Evolutionary conservation across 2,113 vertebrate genomes (phyloP).

Genomic region (Cepphus grylle): DNA sequence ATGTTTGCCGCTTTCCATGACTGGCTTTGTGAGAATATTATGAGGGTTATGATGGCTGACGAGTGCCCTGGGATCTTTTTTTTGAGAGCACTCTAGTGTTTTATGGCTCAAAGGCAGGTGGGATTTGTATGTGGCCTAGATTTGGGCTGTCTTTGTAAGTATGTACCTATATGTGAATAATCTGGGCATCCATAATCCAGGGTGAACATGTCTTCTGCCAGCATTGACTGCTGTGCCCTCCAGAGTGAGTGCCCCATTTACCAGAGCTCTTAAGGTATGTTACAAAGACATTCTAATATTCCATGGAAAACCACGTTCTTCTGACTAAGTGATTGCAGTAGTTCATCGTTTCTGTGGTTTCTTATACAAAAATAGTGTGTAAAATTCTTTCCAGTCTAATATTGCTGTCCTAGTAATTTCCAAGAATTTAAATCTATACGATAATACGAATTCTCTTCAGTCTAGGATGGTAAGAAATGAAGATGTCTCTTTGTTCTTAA

Average conservation of each 20-base stretch:
- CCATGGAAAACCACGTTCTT: not conserved
- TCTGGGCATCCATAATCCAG: not conserved
- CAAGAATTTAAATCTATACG: not conserved
- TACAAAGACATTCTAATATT: not conserved
- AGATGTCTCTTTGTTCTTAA: slow-evolving; percentile 54
- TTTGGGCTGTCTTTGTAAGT: not conserved
- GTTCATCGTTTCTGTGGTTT: not conserved
- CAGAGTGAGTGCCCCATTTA: not conserved
- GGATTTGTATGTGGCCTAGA: not conserved
- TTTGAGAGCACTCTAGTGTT: not conserved
- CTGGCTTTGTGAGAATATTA: not conserved
- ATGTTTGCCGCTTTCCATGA: not conserved
- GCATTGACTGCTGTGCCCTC: not conserved
- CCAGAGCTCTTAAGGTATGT: not conserved
- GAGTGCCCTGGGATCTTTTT: not conserved
- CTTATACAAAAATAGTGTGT: not conserved
- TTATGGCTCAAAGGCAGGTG: not conserved
- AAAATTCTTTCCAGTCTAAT: not conserved
- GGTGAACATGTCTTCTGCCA: not conserved
- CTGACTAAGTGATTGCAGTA: not conserved
- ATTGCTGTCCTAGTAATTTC: not conserved
- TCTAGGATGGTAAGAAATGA: slow-evolving; percentile 61
- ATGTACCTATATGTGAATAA: not conserved
- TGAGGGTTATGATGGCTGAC: not conserved
- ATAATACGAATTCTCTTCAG: not conserved